phyloP scores from a whole-genome alignment of 2,888 invertebrate genomes.

The Lepidonotus clava region DNA sequence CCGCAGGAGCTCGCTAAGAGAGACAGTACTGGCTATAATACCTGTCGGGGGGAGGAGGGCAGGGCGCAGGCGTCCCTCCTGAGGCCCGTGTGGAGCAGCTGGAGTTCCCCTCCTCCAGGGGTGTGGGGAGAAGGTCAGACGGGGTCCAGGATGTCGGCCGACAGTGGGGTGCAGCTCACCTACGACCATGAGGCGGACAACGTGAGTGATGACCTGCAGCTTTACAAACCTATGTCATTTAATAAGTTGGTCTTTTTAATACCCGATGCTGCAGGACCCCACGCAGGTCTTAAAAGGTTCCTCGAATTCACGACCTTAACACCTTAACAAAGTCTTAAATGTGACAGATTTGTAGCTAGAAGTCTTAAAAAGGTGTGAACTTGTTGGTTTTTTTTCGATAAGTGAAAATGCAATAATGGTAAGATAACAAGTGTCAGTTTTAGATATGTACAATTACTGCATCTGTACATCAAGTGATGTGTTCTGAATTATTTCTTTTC shows the following conservation, averaged over 20 bases:
- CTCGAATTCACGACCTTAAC: no score
- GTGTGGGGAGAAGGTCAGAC: slow-evolving; percentile 18
- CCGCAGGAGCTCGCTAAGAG: no score
- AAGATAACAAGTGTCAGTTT: no score
- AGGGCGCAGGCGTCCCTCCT: neutral
- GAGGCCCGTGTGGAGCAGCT: slow-evolving; percentile 28
- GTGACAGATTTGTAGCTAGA: no score
- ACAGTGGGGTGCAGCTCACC: slow-evolving; percentile 5
- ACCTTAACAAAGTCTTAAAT: no score
- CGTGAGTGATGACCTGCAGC: neutral
- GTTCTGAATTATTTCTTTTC: no score
- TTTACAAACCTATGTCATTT: neutral
- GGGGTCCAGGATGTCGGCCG: slow-evolving; percentile 19
- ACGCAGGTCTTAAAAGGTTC: neutral
- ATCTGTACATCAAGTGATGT: no score
- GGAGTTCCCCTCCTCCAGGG: neutral
- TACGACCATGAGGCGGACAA: slow-evolving; percentile 13
- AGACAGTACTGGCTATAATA: no score
- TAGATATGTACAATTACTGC: no score
- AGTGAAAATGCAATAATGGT: no score
- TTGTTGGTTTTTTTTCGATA: no score
- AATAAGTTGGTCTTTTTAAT: neutral
- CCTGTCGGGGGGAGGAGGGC: neutral
- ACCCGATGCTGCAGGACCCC: neutral
- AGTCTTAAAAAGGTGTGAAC: no score